Base-by-base conservation (phyloP, 2,113 vertebrate genomes). In the Pardalotus punctatus region DNA sequence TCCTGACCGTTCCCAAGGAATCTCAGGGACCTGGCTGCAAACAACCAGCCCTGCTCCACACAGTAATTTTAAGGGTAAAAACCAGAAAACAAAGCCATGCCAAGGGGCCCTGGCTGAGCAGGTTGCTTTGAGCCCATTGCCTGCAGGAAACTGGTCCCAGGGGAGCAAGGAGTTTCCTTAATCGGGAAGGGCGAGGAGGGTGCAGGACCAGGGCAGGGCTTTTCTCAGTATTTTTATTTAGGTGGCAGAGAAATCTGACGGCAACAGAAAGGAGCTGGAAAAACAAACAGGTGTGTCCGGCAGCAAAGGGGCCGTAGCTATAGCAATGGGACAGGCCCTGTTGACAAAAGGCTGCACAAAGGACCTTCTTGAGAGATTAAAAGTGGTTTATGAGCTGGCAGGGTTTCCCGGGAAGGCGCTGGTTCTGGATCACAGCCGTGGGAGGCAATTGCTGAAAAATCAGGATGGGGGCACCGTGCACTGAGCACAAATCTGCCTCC, bases 271-370 rank as follows among this genome's bases (percentile, higher is more conserved):
- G 81, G 93, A 95, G 86, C 89, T 97, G 96, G 96, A 96, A 97
- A 97, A 97, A 96, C 95, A 97, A 97, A 97, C 93, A 97, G 95
- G 94, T 94, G 95, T 91, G 94, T 79, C 94, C 36, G 9, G 86
- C 86, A 45, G 91, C 89, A 35, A 66, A 94, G 65, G 70, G 93
- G 53, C 89, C 11, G 86, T 96, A 96, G 91, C 94, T 94, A 96
- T 93, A 91, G 96, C 94, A 93, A 96, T 96, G 91, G 94, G 95
- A 93, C 91, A 94, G 76, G 93, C 70, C 83, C 89, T 97, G 91
- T 89, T 95, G 94, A 96, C 95, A 96, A 95, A 96, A 89, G 95
- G 91, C 91, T 48, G 73, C 95, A 91, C 83, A 88, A 94, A 92
- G 42, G 70, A 84, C 83, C 91, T 93, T 95, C 94, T 94, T 53